Base-by-base conservation (phyloP, 2,888 invertebrate species). In the Eumerus sabulonum region DNA sequence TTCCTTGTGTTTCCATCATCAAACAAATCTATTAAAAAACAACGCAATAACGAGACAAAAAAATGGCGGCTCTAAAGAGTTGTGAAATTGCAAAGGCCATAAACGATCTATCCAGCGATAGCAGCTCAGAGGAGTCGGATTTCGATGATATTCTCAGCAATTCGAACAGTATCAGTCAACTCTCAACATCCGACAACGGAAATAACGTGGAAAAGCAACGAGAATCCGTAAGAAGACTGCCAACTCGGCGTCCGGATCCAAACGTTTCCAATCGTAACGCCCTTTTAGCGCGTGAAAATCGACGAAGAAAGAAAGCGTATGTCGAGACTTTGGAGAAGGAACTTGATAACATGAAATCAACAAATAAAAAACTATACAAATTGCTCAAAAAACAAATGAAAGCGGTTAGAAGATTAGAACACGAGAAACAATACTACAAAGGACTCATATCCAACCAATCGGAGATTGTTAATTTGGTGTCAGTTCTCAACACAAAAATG, bases 271-370 rank as follows among this genome's bases (percentile, higher is more conserved):
- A 88, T 82, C 83, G 90, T 81, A 93, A 93, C 85, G 93, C 93
- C 0, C 84, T 92, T 36, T 89, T 92, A 87, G 93, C 93, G 1
- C 87, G 93, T 1, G 91, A 92, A 84, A 93, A 93, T 84, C 89
- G 93, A 1, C 89, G 90, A 1, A 90, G 90, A 48, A 93, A 93
- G 83, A 93, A 93, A 84, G 89, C 90, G 36, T 91, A 93, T 83
- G 82, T 93, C 16, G 89, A 91, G 68, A 89, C 88, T 13, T 87
- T 93, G 13, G 92, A 93, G 84, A 88, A 86, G 27, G 90, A 91
- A 77, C 84, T 92, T 0, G 83, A 86, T 0, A 84, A 86, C 11
- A 87, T 90, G 35, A 90, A 89, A 45, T 84, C 84, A 9, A 89
- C 90, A 19, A 92, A 91, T 82, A 88, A 88, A 66, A 89, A 88